A percentile compares a stretch with the other conserved stretches of the same genome.
These are phyloP conservation scores for Plusia festucae DNA, from an alignment of 2,888 invertebrate species.

Conservation along the genomic window DNA sequence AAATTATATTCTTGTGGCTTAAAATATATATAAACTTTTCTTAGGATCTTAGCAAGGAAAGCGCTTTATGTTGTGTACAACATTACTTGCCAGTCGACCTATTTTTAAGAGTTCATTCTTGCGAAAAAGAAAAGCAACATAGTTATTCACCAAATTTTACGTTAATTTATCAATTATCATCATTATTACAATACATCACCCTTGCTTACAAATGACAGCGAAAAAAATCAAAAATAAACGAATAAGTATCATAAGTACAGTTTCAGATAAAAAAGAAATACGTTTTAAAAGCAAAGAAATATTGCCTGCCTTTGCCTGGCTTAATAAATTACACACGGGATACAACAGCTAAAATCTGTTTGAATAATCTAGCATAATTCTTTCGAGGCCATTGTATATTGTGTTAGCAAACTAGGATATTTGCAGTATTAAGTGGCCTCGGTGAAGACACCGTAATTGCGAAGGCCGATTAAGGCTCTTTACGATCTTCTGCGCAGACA, in stretches of 20 bases:
- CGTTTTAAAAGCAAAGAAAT: neutral
- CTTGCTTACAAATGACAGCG: neutral
- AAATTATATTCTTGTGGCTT: too few relatives aligned
- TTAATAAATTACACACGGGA: conserved; percentile 9
- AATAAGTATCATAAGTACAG: neutral
- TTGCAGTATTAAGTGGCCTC: conserved; percentile 63
- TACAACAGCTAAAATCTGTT: conserved; percentile 49
- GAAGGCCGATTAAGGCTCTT: conserved; percentile 73
- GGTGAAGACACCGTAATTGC: conserved; percentile 70
- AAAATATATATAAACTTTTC: too few relatives aligned
- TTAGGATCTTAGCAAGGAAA: too few relatives aligned
- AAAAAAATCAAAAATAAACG: too few relatives aligned
- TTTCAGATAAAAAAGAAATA: neutral
- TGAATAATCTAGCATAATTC: conserved; percentile 50
- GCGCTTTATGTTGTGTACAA: too few relatives aligned
- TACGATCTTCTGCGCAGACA: conserved; percentile 65
- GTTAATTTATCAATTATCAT: too few relatives aligned
- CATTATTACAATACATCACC: too few relatives aligned
- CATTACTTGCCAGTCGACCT: too few relatives aligned
- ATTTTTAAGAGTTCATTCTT: too few relatives aligned
- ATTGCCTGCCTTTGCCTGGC: neutral
- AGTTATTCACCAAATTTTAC: too few relatives aligned
- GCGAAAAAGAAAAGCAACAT: too few relatives aligned
- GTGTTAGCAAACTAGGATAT: conserved; percentile 64
- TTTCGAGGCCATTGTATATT: conserved; percentile 59